Base-by-base conservation (phyloP, 1,140 invertebrate species). In the Temnothorax nylanderi region DNA sequence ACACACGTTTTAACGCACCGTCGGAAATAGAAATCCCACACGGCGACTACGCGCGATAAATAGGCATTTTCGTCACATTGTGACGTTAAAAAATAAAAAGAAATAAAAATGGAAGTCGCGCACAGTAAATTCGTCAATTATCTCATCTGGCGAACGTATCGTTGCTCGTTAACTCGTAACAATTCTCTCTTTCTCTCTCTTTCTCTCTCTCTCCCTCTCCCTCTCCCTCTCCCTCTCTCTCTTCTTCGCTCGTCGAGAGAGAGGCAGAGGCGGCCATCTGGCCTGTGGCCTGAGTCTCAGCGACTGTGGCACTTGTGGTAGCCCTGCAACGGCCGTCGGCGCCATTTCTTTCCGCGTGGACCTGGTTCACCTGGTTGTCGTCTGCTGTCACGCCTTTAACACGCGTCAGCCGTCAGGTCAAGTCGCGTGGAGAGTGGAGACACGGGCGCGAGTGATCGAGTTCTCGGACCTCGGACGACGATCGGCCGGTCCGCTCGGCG, bases 281-380 rank as follows among this genome's bases (percentile, higher is more conserved):
- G n/a, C n/a, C n/a, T n/a, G n/a, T n/a, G n/a, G n/a, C n/a, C n/a
- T n/a, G n/a, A n/a, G n/a, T n/a, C n/a, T n/a, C n/a, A n/a, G 41
- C 5, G 51, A 34, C 5, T 58, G 26, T 13, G n/a, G 56, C 10
- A 2, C 34, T 3, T 1, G 74, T 90, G 89, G 88, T 21, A 77
- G 26, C 21, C 77, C 76, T 89, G 85, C 32, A 16, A 34, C 26
- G 26, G 16, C 34, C 26, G 26, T 54, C 54, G 56, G 62, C 85
- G 72, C 78, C 71, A 89, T 84, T 51, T 87, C 41, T 69, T 3
- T 21, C 11, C 37, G 34, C 64, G 64, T 18, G 21, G 41, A 26
- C 26, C 37, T 41, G 37, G 4, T 37, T 37, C 37, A 3, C 21
- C 13, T 49, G 47, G 32, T 34, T 26, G 82, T 49, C 34, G 10